Evolutionary conservation across 2,113 vertebrate genomes (phyloP).

Genomic region (Litocranius walleri): DNA sequence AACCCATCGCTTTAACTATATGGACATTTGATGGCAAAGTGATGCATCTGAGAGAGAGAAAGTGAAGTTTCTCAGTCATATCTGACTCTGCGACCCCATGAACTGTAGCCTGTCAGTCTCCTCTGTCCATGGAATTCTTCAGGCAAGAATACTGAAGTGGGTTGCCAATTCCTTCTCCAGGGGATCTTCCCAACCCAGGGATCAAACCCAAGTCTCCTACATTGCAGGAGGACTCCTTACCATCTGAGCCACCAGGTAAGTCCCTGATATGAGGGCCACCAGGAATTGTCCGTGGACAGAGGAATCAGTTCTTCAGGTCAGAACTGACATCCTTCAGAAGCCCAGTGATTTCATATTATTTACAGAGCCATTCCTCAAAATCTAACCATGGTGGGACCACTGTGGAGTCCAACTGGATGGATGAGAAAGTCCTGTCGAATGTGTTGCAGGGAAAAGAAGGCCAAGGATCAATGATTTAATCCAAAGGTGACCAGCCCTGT

Average conservation of each 20-base stretch:
- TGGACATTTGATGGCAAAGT: neutral
- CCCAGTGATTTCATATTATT: neutral
- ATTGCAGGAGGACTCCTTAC: neutral
- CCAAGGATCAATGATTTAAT: fast-evolving
- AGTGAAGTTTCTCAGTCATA: neutral
- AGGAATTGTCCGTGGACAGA: neutral
- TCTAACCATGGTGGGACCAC: neutral
- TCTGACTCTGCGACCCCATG: fast-evolving
- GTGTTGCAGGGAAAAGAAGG: neutral
- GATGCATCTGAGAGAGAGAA: neutral
- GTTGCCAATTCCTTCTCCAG: neutral
- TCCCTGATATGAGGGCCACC: neutral
- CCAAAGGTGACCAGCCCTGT: neutral
- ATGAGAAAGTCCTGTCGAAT: neutral
- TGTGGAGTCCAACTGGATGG: fast-evolving
- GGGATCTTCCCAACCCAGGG: neutral
- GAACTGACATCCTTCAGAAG: neutral
- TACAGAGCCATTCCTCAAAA: neutral
- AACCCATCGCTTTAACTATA: neutral
- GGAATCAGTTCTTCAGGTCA: neutral
- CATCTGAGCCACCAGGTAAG: neutral
- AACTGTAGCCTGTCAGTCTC: neutral
- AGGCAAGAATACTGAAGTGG: neutral
- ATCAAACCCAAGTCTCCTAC: neutral
- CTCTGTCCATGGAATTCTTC: neutral